These are phyloP conservation scores for Calliphora vicina DNA, from an alignment of 1,140 invertebrate genomes.

Conservation along the genomic window DNA sequence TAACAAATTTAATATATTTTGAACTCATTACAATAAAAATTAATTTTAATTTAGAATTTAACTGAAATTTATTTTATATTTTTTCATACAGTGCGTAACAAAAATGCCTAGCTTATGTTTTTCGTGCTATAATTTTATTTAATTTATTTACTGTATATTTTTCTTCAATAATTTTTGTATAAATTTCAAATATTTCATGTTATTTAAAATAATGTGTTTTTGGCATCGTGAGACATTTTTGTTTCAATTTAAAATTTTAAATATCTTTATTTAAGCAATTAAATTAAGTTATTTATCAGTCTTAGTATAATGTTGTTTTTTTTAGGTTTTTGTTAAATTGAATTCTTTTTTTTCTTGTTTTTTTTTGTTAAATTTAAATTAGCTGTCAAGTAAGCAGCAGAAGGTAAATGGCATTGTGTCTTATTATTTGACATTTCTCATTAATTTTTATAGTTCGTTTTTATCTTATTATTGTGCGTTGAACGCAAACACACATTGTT, in stretches of 20 bases:
- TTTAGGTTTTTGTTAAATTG: background rate
- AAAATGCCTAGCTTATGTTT: background rate
- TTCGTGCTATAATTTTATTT: background rate
- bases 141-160: background rate
- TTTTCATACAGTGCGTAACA: background rate
- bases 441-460: constrained; percentile 23
- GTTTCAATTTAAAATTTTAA: background rate
- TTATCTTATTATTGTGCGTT: background rate
- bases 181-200: constrained; percentile 9
- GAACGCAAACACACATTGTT: too few relatives aligned
- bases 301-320: background rate
- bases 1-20: too few relatives aligned
- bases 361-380: background rate
- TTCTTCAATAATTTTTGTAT: background rate
- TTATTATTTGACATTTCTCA: constrained; percentile 21
- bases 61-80: background rate
- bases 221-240: background rate
- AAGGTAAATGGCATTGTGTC: constrained; percentile 23
- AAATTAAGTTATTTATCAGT: constrained; percentile 29
- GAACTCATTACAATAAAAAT: background rate
- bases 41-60: background rate
- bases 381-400: background rate
- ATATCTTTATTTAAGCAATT: constrained; percentile 24
- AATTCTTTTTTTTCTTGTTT: too few relatives aligned
- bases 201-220: background rate